phyloP scores from a whole-genome alignment of 1,140 invertebrate species.

The Conus ventricosus region DNA sequence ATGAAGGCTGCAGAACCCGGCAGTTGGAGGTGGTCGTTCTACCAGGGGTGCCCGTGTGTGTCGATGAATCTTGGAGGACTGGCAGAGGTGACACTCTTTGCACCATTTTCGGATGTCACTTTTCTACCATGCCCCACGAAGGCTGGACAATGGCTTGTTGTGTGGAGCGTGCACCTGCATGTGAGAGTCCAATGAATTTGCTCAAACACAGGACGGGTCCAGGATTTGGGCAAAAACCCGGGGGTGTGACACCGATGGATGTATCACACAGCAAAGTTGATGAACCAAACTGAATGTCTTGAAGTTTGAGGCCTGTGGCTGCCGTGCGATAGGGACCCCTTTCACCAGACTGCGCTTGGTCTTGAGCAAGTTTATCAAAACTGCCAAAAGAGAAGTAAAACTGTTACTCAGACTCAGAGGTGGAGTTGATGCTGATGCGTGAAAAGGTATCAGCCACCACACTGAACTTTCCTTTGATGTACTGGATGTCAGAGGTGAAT shows the following conservation, averaged over 20 bases:
- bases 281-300: background rate
- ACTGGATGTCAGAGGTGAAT: no score
- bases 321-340: no score
- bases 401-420: no score
- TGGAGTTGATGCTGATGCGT: no score
- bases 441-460: no score
- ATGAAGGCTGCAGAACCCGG: slow-evolving; percentile 72
- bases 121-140: slow-evolving; percentile 23
- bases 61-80: background rate
- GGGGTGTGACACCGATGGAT: background rate
- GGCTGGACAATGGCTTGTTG: background rate
- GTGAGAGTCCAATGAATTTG: background rate
- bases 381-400: no score
- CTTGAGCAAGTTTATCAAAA: no score
- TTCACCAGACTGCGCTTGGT: no score
- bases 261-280: background rate
- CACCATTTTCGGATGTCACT: background rate
- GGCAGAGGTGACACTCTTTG: background rate
- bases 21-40: background rate
- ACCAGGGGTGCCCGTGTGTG: slow-evolving; percentile 24
- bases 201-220: background rate
- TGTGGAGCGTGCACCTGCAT: background rate
- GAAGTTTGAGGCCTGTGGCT: background rate
- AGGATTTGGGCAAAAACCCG: background rate
- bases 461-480: no score